Base-by-base conservation (phyloP, 2,797 vertebrate genomes). In the Sparidentex hasta region DNA sequence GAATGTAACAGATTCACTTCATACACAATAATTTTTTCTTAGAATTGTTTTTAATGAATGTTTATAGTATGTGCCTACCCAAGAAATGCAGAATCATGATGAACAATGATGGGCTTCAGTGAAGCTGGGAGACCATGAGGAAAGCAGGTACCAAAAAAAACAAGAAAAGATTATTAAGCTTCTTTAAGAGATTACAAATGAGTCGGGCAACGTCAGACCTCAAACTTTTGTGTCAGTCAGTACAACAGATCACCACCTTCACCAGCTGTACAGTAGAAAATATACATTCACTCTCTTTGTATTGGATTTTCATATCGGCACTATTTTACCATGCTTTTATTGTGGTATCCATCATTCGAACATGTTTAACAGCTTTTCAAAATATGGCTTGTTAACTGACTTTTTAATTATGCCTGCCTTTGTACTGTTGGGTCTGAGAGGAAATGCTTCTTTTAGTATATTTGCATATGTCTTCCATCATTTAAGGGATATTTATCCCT, bases 121-220 rank as follows among this genome's bases (percentile, higher is more conserved):
- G 33, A 69, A 76, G 63, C 65, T 74, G 61, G 76, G 62, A 74
- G 20, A 77, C 41, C 16, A 29, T 25, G 7, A 82, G 8, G 5
- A 82, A 76, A 78, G 55, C 76, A 76, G 82, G 78, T 81, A 87
- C 76, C 82, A 75, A 87, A 75, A 87, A 86, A 86, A 70, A 33
- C 44, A n/a, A 41, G 64, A 33, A 47, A 17, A 41, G 46, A 80
- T 72, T 65, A 61, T 74, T 46, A 50, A 74, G 63, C 58, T 81
- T 80, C 54, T 14, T 29, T 38, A 38, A 83, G 72, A 84, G 84
- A 84, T 88, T 78, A 79, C 16, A 73, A 13, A 64, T 64, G 54
- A 70, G 56, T 84, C 52, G 18, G 74, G 65, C 67, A 84, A 83
- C 74, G 3, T 86, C 82, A 82, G 54, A 87, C 87, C 80, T 92